phyloP scores from a whole-genome alignment of 2,113 vertebrate genomes.

The Macrotus californicus region DNA sequence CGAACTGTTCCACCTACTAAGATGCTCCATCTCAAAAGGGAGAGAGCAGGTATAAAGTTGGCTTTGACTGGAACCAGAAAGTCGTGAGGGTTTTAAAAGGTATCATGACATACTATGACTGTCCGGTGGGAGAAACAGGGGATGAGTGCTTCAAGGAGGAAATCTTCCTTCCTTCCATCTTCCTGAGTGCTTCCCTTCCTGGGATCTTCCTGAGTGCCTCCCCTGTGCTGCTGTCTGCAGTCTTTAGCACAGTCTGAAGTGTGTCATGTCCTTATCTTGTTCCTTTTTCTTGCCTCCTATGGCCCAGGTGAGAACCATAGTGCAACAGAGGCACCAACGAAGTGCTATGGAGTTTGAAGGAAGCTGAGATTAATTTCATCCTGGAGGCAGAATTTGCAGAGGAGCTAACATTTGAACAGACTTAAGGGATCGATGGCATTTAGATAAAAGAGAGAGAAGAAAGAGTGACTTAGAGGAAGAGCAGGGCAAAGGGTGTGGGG shows the following conservation, averaged over 20 bases:
- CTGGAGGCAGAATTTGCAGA: not conserved
- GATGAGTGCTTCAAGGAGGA: not conserved
- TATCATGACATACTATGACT: not conserved
- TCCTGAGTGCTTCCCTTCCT: not conserved
- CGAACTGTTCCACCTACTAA: too few species aligned
- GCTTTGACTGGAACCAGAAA: not conserved
- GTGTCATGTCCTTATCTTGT: not conserved
- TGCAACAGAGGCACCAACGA: not conserved
- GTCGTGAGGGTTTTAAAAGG: not conserved
- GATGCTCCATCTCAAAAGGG: not conserved
- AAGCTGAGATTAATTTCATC: not conserved
- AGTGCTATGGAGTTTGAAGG: not conserved
- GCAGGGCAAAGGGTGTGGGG: not conserved
- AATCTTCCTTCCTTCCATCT: not conserved
- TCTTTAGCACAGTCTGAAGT: not conserved
- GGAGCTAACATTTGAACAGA: not conserved
- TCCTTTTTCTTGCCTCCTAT: not conserved
- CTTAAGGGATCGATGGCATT: slow-evolving; percentile 1
- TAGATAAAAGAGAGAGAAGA: not conserved
- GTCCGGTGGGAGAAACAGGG: not conserved
- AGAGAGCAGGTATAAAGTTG: not conserved
- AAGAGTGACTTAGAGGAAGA: not conserved
- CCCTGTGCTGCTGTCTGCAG: not conserved
- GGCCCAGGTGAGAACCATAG: not conserved
- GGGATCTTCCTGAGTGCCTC: not conserved